Base-by-base conservation (phyloP, 2,888 invertebrate genomes). In the Stenodema calcarata region DNA sequence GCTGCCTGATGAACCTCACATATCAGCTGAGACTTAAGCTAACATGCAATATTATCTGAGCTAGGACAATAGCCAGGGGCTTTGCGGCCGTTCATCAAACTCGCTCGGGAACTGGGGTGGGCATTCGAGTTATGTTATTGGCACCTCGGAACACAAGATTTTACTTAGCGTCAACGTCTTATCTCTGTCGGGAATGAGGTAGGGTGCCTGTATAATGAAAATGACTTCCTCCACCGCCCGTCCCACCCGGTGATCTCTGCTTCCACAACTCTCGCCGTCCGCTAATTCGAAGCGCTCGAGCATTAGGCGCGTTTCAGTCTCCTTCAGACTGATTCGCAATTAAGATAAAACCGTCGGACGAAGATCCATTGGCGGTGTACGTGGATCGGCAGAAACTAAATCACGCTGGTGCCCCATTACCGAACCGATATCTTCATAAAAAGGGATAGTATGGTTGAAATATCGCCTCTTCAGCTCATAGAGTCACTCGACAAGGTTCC, bases 131-230 rank as follows among this genome's bases (percentile, higher is more conserved):
- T 82, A 82, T 82, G 69, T 69, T 82, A 82, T 69, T 82, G 82
- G 82, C 82, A 82, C 82, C 82, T 82, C 42, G 11, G 70, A 82
- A 82, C 82, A 82, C 82, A 69, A 42, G 82, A 82, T 82, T 82
- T 82, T 82, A 82, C 82, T 82, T 82, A 82, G 82, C 82, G 62
- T 28, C 41, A 18, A 41, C 41, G 82, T 14, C 69, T 82, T 69
- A 54, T 62, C 69, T 42, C 18, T 42, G 14, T 4, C 41, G 27
- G 44, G 78, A 44, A 78, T 78, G 78, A 78, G 78, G 78, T 44
- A 27, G 44, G 69, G 18, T 82, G 82, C 41, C 70, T 30, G 47
- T 42, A 35, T 82, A 82, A 82, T 82, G 69, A 82, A 82, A 82
- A 41, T 41, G 82, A 69, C 42, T 18, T 54, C 54, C 28, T 28